Conservation (phyloP, 2,888 invertebrate genomes). For the Stenolophus ochropezus region DNA sequence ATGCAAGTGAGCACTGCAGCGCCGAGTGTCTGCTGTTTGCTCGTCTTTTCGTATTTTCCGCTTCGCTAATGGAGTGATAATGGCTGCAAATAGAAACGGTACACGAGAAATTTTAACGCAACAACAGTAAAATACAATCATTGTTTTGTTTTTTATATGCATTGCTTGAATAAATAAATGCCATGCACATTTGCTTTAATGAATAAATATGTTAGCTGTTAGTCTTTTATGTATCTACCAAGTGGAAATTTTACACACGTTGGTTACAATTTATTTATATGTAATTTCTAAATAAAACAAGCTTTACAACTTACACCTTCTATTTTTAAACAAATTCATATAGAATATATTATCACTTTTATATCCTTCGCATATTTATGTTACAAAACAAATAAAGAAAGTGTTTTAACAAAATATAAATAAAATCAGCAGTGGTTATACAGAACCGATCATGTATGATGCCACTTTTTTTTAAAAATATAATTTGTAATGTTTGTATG, state of each 20-base stretch:
- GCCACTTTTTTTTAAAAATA: no score
- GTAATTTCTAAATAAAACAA: neutral
- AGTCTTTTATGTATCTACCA: neutral
- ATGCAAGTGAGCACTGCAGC: constrained; percentile 22
- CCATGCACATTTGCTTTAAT: neutral
- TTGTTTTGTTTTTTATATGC: constrained; percentile 28
- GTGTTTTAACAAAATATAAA: no score
- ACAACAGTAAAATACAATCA: constrained; percentile 27
- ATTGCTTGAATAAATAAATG: constrained; percentile 23
- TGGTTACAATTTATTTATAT: neutral
- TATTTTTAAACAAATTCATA: no score
- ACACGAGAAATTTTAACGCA: constrained; percentile 30
- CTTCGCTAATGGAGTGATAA: constrained; percentile 45
- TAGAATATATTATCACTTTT: no score
- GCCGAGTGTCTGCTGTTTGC: constrained; percentile 15
- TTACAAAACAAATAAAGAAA: no score
- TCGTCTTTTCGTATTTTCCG: constrained; percentile 40
- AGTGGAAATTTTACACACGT: neutral
- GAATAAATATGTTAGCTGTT: neutral
- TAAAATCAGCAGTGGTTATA: no score
- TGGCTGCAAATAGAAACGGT: constrained; percentile 40
- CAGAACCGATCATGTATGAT: no score
- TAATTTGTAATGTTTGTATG: no score
- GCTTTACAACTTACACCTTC: no score
- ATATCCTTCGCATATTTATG: no score